These are phyloP conservation scores for Athene cunicularia DNA, from an alignment of 2,113 vertebrate genomes.

Conservation along the genomic window DNA sequence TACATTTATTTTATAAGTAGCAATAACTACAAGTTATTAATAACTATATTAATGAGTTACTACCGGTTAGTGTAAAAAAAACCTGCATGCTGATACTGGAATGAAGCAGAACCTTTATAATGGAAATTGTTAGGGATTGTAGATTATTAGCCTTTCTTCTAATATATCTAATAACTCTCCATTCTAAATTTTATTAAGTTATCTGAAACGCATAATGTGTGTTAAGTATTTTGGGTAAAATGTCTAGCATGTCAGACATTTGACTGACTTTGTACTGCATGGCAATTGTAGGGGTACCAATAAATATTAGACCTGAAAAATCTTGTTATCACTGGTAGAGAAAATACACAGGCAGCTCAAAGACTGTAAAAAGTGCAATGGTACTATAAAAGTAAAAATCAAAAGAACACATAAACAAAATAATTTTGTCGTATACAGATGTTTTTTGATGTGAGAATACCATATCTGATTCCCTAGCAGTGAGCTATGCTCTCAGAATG, in stretches of 20 bases:
- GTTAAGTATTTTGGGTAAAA: not conserved
- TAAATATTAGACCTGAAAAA: not conserved
- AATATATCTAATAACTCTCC: not conserved
- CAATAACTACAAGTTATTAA: not conserved
- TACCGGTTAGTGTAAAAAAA: not conserved
- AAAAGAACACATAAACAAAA: not conserved
- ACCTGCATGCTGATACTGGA: not conserved
- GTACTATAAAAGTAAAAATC: not conserved
- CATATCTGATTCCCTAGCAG: rapidly evolving
- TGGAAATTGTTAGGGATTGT: not conserved
- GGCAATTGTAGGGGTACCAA: not conserved
- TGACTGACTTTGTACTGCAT: not conserved
- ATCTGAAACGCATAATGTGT: not conserved
- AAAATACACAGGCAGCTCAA: not conserved
- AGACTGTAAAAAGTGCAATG: not conserved
- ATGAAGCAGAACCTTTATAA: not conserved
- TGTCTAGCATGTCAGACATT: not conserved
- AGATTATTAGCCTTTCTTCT: not conserved
- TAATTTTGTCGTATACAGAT: not conserved
- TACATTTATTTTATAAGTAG: not conserved
- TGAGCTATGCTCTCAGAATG: not conserved
- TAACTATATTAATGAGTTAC: not conserved
- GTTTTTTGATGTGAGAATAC: not conserved
- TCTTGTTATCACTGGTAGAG: not conserved
- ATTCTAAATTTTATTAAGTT: not conserved